Evolutionary conservation across 2,888 invertebrate genomes (phyloP), one percentile per base, ranked within the genome.

Genomic region (Cepaea hortensis): DNA sequence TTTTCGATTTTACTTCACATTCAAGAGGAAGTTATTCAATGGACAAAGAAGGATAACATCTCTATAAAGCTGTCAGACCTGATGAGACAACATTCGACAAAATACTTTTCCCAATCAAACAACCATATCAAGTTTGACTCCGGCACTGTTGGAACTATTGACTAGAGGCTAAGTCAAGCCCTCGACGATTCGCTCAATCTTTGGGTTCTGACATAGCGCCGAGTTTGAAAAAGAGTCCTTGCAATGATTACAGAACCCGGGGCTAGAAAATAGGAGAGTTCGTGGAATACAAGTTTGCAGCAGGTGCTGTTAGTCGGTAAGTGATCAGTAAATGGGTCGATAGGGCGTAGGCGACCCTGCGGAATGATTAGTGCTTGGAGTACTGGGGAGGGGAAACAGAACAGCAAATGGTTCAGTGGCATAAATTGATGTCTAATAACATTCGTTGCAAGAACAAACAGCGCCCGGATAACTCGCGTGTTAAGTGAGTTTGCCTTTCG

Each of bases 311-410:
- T 13, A 62, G 79, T 61, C 79, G 13, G 50, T 55, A 62, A 79
- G 79, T 62, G 62, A 79, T 79, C 35, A 35, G 79, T 79, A 79
- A 79, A 79, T 62, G 35, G 61, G 79, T 79, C 79, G 79, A 23
- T 62, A 61, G 20, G 79, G 23, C 62, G 79, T 35, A 79, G 79
- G 35, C 61, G 79, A 62, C 62, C 15, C 79, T 62, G 79, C 79
- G 0, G 7, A 79, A 18, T 23, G 62, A 35, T 77, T 55, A 55
- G n/a, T 79, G 35, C 35, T 23, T 11, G 55, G 77, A 1, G 9
- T 73, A 15, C 20, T 4, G n/a, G 68, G 68, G 11, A 6, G n/a
- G n/a, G 13, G n/a, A 68, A 68, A 15, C 6, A 15, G 15, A 5
- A 68, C 68, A 15, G 6, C 55, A 55, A 11, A 55, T 55, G 11